Evolutionary conservation across 2,113 vertebrate species (phyloP).

Genomic region (Eublepharis macularius): DNA sequence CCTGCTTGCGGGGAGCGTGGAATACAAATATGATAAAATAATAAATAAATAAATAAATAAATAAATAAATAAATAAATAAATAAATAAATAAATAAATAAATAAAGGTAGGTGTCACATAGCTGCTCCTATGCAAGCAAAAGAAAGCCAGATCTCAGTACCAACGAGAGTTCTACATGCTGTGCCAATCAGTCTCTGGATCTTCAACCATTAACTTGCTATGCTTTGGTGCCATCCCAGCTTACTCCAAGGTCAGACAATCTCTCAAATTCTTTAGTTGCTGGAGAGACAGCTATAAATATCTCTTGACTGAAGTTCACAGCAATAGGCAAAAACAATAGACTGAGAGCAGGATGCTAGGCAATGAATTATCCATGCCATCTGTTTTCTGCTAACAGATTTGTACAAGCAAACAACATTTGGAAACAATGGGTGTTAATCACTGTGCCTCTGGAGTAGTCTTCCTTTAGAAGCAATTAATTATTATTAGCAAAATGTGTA

Average conservation of each 20-base stretch:
- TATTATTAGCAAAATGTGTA: conserved; percentile 33
- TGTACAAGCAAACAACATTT: conserved; percentile 63
- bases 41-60: too few relatives aligned
- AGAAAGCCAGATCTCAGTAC: background rate
- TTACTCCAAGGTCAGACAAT: background rate
- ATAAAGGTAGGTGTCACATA: too few relatives aligned
- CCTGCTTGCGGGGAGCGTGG: too few relatives aligned
- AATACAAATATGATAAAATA: too few relatives aligned
- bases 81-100: too few relatives aligned
- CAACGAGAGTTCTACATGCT: background rate
- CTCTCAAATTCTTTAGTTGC: background rate
- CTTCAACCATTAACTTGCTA: background rate
- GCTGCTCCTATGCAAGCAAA: background rate
- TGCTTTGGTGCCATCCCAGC: background rate
- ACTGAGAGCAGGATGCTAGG: conserved; percentile 13
- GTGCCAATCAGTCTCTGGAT: background rate
- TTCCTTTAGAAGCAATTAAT: conserved; percentile 53
- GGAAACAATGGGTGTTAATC: conserved; percentile 48
- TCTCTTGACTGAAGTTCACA: background rate
- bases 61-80: too few relatives aligned
- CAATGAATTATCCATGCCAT: conserved; percentile 64
- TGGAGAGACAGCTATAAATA: conserved; percentile 19
- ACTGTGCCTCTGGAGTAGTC: conserved; percentile 52
- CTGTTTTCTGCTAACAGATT: conserved; percentile 63
- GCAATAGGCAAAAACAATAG: conserved; percentile 24